These are phyloP conservation scores for Autographa pulchrina DNA, from an alignment of 2,888 invertebrate genomes.

Conservation along the genomic window DNA sequence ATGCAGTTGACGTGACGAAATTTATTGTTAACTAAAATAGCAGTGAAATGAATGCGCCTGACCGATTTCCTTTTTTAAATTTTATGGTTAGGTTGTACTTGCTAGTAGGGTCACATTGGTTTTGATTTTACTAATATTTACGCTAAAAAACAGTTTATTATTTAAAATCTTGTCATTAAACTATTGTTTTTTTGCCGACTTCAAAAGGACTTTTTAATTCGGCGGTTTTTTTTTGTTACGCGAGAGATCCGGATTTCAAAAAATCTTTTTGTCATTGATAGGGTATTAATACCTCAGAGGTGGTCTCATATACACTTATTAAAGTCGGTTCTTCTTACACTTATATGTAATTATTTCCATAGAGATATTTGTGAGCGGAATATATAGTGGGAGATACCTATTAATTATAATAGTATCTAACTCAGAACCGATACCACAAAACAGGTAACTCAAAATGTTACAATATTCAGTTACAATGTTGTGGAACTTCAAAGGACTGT, in stretches of 20 bases:
- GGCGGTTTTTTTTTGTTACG: too few relatives aligned
- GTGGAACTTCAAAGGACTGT: not conserved
- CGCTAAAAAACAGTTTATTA: too few relatives aligned
- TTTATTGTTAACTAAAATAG: slow-evolving; percentile 3
- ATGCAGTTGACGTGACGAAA: slow-evolving; percentile 10
- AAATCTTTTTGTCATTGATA: too few relatives aligned
- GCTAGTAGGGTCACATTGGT: slow-evolving; percentile 14
- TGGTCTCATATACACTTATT: too few relatives aligned
- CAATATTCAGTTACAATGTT: not conserved
- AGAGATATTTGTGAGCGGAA: too few relatives aligned
- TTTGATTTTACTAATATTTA: not conserved
- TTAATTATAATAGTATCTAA: not conserved
- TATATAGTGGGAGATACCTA: not conserved
- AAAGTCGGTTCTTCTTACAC: too few relatives aligned
- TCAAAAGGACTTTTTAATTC: too few relatives aligned
- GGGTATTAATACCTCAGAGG: too few relatives aligned
- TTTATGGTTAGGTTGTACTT: not conserved
- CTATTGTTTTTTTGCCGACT: too few relatives aligned
- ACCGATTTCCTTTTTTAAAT: not conserved
- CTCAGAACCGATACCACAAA: slow-evolving; percentile 1
- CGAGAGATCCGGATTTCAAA: too few relatives aligned
- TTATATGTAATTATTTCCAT: too few relatives aligned
- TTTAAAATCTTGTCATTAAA: too few relatives aligned
- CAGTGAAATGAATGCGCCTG: slow-evolving; percentile 9
- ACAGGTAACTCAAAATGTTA: slow-evolving; percentile 4